Base-by-base conservation (phyloP, 2,113 vertebrate genomes). In the Poeciliopsis turrubarensis region DNA sequence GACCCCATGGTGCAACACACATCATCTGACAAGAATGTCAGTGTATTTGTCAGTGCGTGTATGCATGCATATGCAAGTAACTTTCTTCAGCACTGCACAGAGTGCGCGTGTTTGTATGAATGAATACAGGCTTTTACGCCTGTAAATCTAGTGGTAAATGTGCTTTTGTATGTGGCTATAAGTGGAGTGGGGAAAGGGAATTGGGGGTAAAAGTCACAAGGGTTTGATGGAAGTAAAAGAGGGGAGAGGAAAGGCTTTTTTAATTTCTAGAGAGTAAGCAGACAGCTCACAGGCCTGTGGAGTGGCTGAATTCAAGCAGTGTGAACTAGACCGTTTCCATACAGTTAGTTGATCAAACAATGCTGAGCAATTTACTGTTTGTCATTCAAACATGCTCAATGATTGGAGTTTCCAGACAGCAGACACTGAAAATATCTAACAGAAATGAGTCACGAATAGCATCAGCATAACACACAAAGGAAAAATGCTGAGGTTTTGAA, bases 1-100 rank as follows among this genome's bases (percentile, higher is more conserved):
- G 88, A 89, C 78, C 84, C 90, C 72, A 76, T 73, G 80, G 89
- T 31, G 71, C 80, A 79, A 60, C 80, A 80, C 84, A 82, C 87
- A 88, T 88, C 88, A 89, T 91, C 91, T 81, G 87, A 90, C 65
- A 75, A 70, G 65, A 75, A 72, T 73, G 82, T 68, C 64, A 81
- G 65, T 67, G 15, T 76, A 62, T 86, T 41, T 67, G 11, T 34
- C 70, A 39, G 78, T 41, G 11, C 41, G 31, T 27, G 57, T n/a
- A n/a, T 65, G 68, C 73, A 51, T 70, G 66, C 77, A n/a, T 11
- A 60, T 44, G 57, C 68, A 60, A 29, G 57, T 27, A 29, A 61
- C 77, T 73, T 72, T 61, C 60, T 75, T 69, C 60, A 66, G 63
- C 29, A 70, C 2, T 2, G 12, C 51, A 57, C 10, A 75, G 60